Conservation (phyloP, 2,888 invertebrate species). For the Drosophila maculinotata region DNA sequence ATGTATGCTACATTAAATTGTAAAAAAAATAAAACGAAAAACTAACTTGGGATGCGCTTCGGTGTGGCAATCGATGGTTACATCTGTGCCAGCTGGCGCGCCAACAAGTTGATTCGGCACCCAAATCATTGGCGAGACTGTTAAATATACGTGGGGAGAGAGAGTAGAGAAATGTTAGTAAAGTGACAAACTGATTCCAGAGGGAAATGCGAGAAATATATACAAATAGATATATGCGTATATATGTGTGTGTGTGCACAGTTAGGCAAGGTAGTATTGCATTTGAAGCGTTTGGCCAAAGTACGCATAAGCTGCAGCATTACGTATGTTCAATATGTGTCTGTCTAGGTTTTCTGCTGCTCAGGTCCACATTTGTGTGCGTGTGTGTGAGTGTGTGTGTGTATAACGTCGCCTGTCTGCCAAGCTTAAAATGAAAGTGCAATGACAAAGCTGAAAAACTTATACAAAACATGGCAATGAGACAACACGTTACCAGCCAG, state of each 20-base stretch:
- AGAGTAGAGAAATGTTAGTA: slow-evolving; percentile 40
- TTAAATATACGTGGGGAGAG: slow-evolving; percentile 48
- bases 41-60: slow-evolving; percentile 92
- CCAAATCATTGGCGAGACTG: slow-evolving; percentile 97
- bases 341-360: slow-evolving; percentile 12
- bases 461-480: slow-evolving; percentile 47
- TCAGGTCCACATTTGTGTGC: slow-evolving; percentile 7
- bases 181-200: slow-evolving; percentile 66
- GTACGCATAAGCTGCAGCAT: slow-evolving; percentile 75
- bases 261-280: slow-evolving; percentile 41
- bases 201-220: slow-evolving; percentile 29
- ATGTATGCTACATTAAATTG: slow-evolving; percentile 23
- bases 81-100: slow-evolving; percentile 95
- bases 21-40: slow-evolving; percentile 18
- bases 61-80: slow-evolving; percentile 96
- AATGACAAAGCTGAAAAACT: slow-evolving; percentile 77
- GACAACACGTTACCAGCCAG: slow-evolving; percentile 30
- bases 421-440: slow-evolving; percentile 75
- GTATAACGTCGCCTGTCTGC: slow-evolving; percentile 20
- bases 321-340: slow-evolving; percentile 59
- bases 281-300: slow-evolving; percentile 63
- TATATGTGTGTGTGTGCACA: not conserved
- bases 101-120: slow-evolving; percentile 97
- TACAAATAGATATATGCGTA: not conserved
- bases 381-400: slow-evolving; percentile 6